Conservation (phyloP, 2,888 invertebrate species). For the Drosophila flavopinicola region DNA sequence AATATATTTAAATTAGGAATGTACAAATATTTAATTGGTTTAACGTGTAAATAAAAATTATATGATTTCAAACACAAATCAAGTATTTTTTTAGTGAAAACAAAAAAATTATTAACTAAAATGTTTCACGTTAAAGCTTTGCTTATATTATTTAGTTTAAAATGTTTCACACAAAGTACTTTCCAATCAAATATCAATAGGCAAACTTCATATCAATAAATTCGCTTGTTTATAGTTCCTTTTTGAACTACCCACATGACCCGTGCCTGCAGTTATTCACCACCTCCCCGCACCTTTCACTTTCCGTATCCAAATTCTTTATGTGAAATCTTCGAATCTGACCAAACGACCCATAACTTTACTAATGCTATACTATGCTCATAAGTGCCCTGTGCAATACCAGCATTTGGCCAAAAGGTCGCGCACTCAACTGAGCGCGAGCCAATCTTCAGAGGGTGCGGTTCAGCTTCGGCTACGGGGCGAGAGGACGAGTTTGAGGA, state of each 20-base stretch:
- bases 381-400: constrained; percentile 50
- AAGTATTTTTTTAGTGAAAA: too few relatives aligned
- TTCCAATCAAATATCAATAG: neutral
- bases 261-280: neutral
- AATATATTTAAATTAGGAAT: too few relatives aligned
- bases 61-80: too few relatives aligned
- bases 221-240: too few relatives aligned
- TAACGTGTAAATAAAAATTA: too few relatives aligned
- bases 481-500: constrained; percentile 25
- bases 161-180: neutral
- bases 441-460: constrained; percentile 44
- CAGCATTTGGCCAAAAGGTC: constrained; percentile 80
- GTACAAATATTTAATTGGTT: too few relatives aligned
- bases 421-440: constrained; percentile 37
- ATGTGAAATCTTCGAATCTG: constrained; percentile 46
- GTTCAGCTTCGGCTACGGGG: constrained; percentile 6
- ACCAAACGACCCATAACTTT: constrained; percentile 44
- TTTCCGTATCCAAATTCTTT: constrained; percentile 25
- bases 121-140: too few relatives aligned
- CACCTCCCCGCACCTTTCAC: neutral
- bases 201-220: neutral
- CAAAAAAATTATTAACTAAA: too few relatives aligned
- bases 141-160: too few relatives aligned
- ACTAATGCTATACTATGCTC: constrained; percentile 6
- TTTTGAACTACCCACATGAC: neutral